Base-by-base conservation (phyloP, 1,140 invertebrate genomes). In the Leptopilina boulardi region DNA sequence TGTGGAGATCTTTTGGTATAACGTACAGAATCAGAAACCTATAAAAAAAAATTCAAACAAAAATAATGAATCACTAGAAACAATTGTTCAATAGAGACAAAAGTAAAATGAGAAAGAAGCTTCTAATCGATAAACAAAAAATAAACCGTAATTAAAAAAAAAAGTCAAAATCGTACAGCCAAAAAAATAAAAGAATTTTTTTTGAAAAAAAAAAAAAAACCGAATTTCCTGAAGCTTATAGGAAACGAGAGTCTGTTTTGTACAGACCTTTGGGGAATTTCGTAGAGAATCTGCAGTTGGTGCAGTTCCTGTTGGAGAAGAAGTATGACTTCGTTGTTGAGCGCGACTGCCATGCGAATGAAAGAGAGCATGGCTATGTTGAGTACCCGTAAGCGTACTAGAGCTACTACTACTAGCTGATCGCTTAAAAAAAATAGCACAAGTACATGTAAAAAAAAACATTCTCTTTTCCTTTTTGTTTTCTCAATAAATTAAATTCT, bases 341-440 rank as follows among this genome's bases (percentile, higher is more conserved):
- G 86, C 79, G 81, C 89, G 85, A 81, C 85, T 87, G 72, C 84
- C 84, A 80, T 89, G 89, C 30, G 87, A 83, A 81, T 88, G 89
- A 80, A 90, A 90, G 85, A 89, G 88, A 41, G 83, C 82, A 77
- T 88, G 87, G 86, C 85, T 89, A 80, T 90, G 87, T 82, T 90
- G 89, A 38, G 89, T 85, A 83, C 89, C 89, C 18, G 89, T 89
- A 30, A 90, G 87, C 54, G 89, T 90, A 82, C 89, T 90, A 78
- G 88, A 89, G 81, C 88, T 89, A 79, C 88, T 90, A 82, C 88
- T 89, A 75, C 88, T 89, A 34, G 88, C 82, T 74, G 89, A 90
- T 73, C 89, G 84, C 89, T 90, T 79, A 38, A 86, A 80, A 82
- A 77, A 59, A 78, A 54, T 66, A 51, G 47, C 56, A 38, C 41